Conservation (phyloP, 2,888 invertebrate genomes). For the Stictocephala bisonia region DNA sequence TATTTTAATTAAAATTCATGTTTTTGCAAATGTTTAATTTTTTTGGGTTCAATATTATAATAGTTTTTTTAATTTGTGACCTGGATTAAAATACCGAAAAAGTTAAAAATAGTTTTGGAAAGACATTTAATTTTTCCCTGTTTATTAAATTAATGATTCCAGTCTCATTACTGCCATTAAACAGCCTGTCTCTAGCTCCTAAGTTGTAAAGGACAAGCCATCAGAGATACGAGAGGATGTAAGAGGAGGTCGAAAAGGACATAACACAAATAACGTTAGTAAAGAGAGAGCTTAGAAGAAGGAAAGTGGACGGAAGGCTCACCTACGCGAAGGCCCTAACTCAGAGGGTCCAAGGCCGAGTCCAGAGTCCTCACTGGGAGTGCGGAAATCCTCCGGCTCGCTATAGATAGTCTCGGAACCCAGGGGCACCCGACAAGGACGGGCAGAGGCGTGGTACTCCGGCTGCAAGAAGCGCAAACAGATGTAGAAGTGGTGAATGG, state of each 20-base stretch:
- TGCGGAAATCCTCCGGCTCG: conserved; percentile 61
- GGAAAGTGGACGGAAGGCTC: conserved; percentile 33
- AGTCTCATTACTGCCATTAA: too few species aligned
- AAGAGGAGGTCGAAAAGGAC: neutral
- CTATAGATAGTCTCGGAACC: conserved; percentile 49
- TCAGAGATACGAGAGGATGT: neutral
- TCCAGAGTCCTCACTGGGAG: conserved; percentile 95
- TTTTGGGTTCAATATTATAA: too few species aligned
- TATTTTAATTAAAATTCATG: too few species aligned
- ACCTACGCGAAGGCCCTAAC: conserved; percentile 43
- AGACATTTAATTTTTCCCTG: too few species aligned
- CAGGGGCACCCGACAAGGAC: conserved; percentile 56
- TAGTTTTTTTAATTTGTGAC: too few species aligned
- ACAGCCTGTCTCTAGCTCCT: too few species aligned
- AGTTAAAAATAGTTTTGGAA: too few species aligned
- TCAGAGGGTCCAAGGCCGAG: conserved; percentile 78
- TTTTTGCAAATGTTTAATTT: too few species aligned
- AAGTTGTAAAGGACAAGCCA: too few species aligned
- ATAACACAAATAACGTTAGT: neutral
- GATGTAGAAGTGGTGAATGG: neutral
- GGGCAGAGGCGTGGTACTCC: conserved; percentile 50
- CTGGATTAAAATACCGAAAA: too few species aligned
- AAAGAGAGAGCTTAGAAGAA: neutral
- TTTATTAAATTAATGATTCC: too few species aligned
- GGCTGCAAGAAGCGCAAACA: conserved; percentile 53